These are phyloP conservation scores for Diachasma alloeum DNA, from an alignment of 1,140 invertebrate species.

Conservation along the genomic window DNA sequence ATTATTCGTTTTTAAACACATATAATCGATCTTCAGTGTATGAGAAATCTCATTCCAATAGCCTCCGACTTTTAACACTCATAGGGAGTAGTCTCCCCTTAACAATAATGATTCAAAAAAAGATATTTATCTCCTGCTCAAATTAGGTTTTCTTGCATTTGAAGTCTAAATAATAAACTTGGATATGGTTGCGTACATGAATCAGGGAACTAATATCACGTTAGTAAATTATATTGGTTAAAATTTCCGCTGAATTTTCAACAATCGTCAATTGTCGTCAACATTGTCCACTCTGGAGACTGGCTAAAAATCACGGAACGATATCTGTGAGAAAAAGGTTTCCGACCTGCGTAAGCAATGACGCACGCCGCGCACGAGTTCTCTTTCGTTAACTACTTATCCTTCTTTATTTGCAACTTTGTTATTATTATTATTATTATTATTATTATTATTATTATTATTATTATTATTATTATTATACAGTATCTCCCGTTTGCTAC, in stretches of 20 bases:
- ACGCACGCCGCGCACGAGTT: slow-evolving; percentile 30
- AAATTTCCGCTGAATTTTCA: not conserved
- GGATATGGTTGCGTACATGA: not conserved
- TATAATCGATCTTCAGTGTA: no score
- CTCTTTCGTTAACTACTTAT: slow-evolving; percentile 15
- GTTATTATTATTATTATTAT: slow-evolving; percentile 4
- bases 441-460: slow-evolving; percentile 6
- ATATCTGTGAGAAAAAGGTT: slow-evolving; percentile 25
- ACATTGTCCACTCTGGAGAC: not conserved
- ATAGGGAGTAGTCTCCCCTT: no score
- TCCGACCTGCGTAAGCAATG: slow-evolving; percentile 36
- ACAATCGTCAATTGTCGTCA: slow-evolving; percentile 10
- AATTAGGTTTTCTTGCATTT: no score
- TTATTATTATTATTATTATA: slow-evolving; percentile 13
- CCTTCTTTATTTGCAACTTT: slow-evolving; percentile 14
- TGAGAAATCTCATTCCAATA: no score
- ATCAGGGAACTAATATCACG: not conserved
- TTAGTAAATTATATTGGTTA: not conserved
- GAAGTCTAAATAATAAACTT: not conserved
- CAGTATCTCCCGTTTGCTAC: not conserved
- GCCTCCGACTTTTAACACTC: no score
- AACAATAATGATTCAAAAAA: no score
- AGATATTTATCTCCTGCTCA: no score
- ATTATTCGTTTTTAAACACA: no score
- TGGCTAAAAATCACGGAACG: not conserved